A percentile compares a stretch with the other conserved stretches of the same genome.
These are phyloP conservation scores for Gallirallus australis DNA, from an alignment of 2,797 vertebrate genomes.

Conservation along the genomic window DNA sequence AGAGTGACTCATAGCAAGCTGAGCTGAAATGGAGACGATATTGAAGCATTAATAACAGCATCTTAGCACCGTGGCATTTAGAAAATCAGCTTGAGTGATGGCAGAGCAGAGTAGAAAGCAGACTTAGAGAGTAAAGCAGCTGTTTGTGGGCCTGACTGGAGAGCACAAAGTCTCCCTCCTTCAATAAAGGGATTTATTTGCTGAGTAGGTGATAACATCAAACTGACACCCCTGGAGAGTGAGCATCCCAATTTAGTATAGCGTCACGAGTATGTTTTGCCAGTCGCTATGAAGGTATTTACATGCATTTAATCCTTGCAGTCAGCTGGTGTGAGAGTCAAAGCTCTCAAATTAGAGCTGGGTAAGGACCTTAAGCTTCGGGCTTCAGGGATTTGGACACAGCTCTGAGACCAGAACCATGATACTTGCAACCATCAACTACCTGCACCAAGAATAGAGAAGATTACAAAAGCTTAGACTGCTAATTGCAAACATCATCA, in stretches of 20 bases:
- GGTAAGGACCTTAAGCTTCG: conserved; percentile 50
- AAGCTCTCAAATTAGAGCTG: conserved; percentile 71
- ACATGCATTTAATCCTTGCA: conserved; percentile 57
- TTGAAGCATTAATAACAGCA: neutral
- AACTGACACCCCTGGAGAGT: conserved; percentile 3
- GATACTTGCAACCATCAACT: neutral
- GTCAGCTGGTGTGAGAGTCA: conserved; percentile 67
- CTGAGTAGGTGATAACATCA: conserved; percentile 48
- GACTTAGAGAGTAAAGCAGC: neutral
- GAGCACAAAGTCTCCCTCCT: neutral
- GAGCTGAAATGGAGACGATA: conserved; percentile 38
- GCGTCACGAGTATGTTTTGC: neutral
- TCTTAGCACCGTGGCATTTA: fast-evolving
- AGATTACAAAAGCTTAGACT: neutral
- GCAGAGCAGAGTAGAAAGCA: neutral
- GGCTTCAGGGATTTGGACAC: conserved; percentile 23
- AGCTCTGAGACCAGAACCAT: neutral
- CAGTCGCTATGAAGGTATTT: conserved; percentile 58
- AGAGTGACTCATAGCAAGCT: conserved; percentile 18
- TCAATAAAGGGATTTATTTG: conserved; percentile 2
- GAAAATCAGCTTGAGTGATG: neutral
- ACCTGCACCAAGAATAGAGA: neutral
- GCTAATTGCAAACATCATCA: conserved; percentile 19
- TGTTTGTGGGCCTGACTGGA: neutral
- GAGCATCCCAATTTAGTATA: conserved; percentile 46